Evolutionary conservation across 2,888 invertebrate species (phyloP).

Genomic region (Formica aserva): DNA sequence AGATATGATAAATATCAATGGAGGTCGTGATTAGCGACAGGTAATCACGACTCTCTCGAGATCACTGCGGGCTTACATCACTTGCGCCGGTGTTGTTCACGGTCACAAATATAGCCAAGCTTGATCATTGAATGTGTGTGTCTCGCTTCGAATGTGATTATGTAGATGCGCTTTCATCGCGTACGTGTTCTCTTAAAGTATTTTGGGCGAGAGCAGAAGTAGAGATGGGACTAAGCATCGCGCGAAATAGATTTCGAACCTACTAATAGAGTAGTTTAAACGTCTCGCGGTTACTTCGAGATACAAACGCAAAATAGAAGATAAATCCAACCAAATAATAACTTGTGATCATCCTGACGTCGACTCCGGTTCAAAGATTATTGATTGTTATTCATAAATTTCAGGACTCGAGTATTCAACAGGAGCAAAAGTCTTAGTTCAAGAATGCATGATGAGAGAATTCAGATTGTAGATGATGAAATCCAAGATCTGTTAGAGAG

Average conservation of each 20-base stretch:
- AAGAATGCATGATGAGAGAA: not conserved
- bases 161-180: slow-evolving; percentile 32
- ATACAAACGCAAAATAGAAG: not conserved
- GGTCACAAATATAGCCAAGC: slow-evolving; percentile 65
- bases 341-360: not conserved
- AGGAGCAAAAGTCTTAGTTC: slow-evolving; percentile 23
- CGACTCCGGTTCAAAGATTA: slow-evolving; percentile 12
- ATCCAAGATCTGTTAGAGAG: not conserved
- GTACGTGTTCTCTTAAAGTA: slow-evolving; percentile 58
- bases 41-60: slow-evolving; percentile 65
- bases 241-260: not conserved
- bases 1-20: slow-evolving; percentile 20
- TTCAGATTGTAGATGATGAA: not conserved
- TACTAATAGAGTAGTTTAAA: not conserved
- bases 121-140: slow-evolving; percentile 6
- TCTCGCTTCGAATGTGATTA: not conserved
- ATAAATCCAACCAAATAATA: not conserved
- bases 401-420: not conserved
- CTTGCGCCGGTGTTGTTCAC: slow-evolving; percentile 52
- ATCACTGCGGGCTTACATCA: slow-evolving; percentile 74
- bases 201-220: slow-evolving; percentile 66
- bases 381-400: slow-evolving; percentile 1
- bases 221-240: not conserved
- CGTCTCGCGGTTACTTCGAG: not conserved
- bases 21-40: slow-evolving; percentile 43